Base-by-base conservation (phyloP, 2,113 vertebrate species). In the Myxocyprinus asiaticus region DNA sequence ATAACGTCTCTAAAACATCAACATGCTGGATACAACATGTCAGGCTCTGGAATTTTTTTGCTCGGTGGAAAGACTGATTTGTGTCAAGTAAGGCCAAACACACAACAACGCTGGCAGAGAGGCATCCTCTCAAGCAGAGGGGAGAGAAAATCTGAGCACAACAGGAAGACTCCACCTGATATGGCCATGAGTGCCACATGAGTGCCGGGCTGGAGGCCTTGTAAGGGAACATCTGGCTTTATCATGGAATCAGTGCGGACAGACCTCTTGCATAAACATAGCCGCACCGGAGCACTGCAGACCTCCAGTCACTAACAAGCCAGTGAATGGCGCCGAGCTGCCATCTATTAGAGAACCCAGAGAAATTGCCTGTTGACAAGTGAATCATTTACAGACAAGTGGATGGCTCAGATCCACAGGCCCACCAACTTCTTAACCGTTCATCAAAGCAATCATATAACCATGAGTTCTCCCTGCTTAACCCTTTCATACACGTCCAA, bases 141-240 rank as follows among this genome's bases (percentile, higher is more conserved):
- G 83, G 67, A 85, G 72, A 85, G 82, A 76, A 66, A 66, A 92
- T 87, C 83, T 3, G 82, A 84, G 81, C 42, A 67, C 43, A 84
- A 88, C 87, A 92, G 88, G 88, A 94, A 93, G 85, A 55, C 58
- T 87, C 86, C 85, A 86, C 87, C 87, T 91, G 89, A 92, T 93
- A 93, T 89, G 89, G 90, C 88, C 89, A 91, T 89, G 80, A 87
- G 88, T 78, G 87, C 86, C 85, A 65, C 76, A 87, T 84, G 22
- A 85, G 84, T 84, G 83, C 50, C 79, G 87, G 90, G 88, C 81
- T 86, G 53, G 81, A 88, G 84, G 87, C 89, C 90, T 93, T 93
- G 87, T 89, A 91, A 93, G 87, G 87, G 88, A 93, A 90, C 90
- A 90, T 92, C 85, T 89, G 90, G 88, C 88, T 86, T 89, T 91